Conservation (phyloP, 1,140 invertebrate species). For the Drosophila mauritiana region DNA sequence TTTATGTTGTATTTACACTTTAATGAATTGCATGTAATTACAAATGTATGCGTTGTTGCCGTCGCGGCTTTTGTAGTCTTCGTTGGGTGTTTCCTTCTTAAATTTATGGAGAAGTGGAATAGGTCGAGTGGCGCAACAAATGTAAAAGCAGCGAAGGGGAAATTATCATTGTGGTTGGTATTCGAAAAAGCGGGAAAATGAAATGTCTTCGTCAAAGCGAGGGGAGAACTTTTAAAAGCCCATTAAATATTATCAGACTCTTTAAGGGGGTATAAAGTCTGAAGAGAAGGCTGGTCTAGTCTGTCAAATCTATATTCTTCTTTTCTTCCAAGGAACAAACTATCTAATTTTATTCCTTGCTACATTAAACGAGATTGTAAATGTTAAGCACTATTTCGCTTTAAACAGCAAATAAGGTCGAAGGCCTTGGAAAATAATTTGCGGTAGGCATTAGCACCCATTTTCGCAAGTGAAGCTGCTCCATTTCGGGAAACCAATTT, state of each 20-base stretch:
- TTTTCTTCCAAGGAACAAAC: too few species aligned
- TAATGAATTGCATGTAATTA: conserved; percentile 65
- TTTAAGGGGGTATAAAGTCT: background rate
- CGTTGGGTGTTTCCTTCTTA: conserved; percentile 19
- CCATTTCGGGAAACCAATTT: conserved; percentile 44
- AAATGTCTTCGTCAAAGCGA: background rate
- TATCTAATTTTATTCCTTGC: background rate
- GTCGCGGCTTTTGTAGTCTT: conserved; percentile 6
- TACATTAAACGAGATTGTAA: too few species aligned
- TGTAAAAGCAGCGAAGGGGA: background rate
- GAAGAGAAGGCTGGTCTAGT: too few species aligned
- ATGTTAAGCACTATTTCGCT: background rate
- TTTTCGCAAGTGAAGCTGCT: conserved; percentile 8
- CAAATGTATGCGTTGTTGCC: conserved; percentile 36
- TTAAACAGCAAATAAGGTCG: background rate
- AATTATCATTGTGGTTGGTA: conserved; percentile 1
- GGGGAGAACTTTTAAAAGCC: background rate
- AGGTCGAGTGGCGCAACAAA: conserved; percentile 14
- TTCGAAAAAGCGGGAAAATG: background rate
- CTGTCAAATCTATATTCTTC: too few species aligned
- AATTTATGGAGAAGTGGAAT: conserved; percentile 26
- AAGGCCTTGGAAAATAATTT: conserved; percentile 10
- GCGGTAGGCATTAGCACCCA: conserved; percentile 9
- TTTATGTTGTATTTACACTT: conserved; percentile 51
- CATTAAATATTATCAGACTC: conserved; percentile 1